Conservation (phyloP, 2,888 invertebrate genomes). For the Drosophila paramelanica region DNA sequence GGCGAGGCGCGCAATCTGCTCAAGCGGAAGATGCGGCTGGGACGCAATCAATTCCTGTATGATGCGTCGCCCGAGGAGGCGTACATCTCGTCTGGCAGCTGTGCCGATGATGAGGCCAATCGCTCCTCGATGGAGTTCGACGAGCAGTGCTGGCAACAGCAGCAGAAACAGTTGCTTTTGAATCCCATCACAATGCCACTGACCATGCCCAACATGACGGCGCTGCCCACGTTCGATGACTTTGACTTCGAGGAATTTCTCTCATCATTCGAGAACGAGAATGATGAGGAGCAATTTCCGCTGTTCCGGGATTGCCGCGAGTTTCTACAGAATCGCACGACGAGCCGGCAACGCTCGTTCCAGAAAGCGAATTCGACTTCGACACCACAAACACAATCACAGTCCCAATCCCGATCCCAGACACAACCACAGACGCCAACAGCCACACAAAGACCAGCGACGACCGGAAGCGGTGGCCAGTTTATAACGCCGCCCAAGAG, state of each 20-base stretch:
- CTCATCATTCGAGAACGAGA: conserved; percentile 88
- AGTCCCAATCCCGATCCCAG: conserved; percentile 26
- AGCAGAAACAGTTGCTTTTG: conserved; percentile 79
- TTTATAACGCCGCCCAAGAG: conserved; percentile 38
- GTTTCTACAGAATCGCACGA: conserved; percentile 83
- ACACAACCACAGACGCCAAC: conserved; percentile 38
- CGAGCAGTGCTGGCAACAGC: conserved; percentile 68
- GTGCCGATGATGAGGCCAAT: conserved; percentile 82
- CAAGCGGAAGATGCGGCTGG: conserved; percentile 84
- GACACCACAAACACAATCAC: conserved; percentile 44
- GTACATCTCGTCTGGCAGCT: conserved; percentile 66
- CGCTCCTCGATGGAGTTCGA: conserved; percentile 79
- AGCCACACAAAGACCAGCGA: conserved; percentile 35
- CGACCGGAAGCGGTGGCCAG: conserved; percentile 27
- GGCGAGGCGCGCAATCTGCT: conserved; percentile 79
- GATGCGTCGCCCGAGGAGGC: conserved; percentile 83
- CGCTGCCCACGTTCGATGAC: conserved; percentile 86
- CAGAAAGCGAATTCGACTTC: conserved; percentile 79
- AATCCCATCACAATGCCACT: conserved; percentile 65
- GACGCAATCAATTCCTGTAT: conserved; percentile 84
- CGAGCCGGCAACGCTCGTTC: conserved; percentile 81
- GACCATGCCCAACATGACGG: conserved; percentile 65
- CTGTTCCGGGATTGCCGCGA: conserved; percentile 85
- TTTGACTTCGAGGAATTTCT: conserved; percentile 89
- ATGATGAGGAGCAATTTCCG: conserved; percentile 86